A percentile compares a stretch with the other conserved stretches of the same genome.
These are phyloP conservation scores for Ophioninae sp. DNA, from an alignment of 2,888 invertebrate genomes.

Conservation along the genomic window DNA sequence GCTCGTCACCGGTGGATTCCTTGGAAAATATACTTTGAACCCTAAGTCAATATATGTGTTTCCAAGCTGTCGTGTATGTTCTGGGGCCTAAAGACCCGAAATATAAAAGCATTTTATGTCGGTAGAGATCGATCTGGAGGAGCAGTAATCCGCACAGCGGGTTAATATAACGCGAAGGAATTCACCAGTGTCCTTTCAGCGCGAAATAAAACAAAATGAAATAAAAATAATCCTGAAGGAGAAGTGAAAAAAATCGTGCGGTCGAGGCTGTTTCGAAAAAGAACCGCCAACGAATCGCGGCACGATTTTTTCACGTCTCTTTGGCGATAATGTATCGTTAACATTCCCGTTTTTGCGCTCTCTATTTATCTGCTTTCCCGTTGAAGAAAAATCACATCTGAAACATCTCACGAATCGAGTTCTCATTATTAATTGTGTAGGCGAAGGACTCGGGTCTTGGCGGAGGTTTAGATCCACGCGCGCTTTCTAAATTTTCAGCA, in stretches of 20 bases:
- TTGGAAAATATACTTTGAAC: conserved; percentile 31
- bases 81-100: conserved; percentile 18
- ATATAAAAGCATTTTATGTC: conserved; percentile 29
- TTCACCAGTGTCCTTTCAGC: conserved; percentile 30
- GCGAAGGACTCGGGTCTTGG: conserved; percentile 13
- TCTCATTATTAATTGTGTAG: conserved; percentile 31
- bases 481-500: conserved; percentile 54
- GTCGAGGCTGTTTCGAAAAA: conserved; percentile 52
- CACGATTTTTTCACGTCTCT: conserved; percentile 20
- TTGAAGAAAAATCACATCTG: conserved; percentile 15
- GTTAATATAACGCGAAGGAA: conserved; percentile 12
- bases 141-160: conserved; percentile 11
- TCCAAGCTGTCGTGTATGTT: conserved; percentile 2
- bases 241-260: conserved; percentile 22
- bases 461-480: conserved; percentile 34
- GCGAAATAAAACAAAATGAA: conserved; percentile 14
- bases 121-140: conserved; percentile 35
- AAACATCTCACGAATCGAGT: conserved; percentile 14
- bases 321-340: conserved; percentile 21
- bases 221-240: conserved; percentile 13
- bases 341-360: conserved; percentile 8
- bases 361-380: neutral
- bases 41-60: neutral
- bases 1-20: conserved; percentile 26
- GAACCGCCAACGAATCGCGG: conserved; percentile 51